Evolutionary conservation across 2,888 invertebrate species (phyloP).

Genomic region (Anaspis maculata): DNA sequence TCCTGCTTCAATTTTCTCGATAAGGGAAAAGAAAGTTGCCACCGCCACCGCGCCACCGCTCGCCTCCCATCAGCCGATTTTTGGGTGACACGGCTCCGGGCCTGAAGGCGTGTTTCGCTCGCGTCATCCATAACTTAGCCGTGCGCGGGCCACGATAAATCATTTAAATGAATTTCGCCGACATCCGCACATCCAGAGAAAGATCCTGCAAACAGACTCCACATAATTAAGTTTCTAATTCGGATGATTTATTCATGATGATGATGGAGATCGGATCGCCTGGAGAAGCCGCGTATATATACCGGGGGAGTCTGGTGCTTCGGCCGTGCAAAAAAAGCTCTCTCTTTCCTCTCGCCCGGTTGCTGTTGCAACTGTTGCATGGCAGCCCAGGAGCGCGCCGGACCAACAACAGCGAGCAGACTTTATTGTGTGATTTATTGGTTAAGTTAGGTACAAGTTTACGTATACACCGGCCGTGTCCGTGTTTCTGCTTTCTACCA

Average conservation of each 20-base stretch:
- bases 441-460: slow-evolving; percentile 12
- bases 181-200: slow-evolving; percentile 1
- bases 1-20: no score
- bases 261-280: no score
- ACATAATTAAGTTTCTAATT: slow-evolving; percentile 13
- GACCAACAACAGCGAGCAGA: slow-evolving; percentile 6
- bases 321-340: slow-evolving; percentile 1
- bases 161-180: slow-evolving; percentile 9
- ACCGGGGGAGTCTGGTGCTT: not conserved
- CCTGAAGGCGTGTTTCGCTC: no score
- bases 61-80: no score
- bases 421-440: slow-evolving; percentile 13
- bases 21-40: no score
- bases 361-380: slow-evolving; percentile 13
- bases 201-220: slow-evolving; percentile 9
- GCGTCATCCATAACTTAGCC: no score
- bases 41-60: no score
- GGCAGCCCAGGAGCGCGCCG: not conserved
- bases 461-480: slow-evolving; percentile 9
- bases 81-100: no score
- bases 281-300: slow-evolving; percentile 1
- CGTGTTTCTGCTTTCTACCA: slow-evolving; percentile 3
- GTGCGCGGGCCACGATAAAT: slow-evolving; percentile 9
- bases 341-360: slow-evolving; percentile 2
- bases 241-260: slow-evolving; percentile 13